Conservation (phyloP, 2,113 vertebrate genomes). For the Caranx ignobilis region DNA sequence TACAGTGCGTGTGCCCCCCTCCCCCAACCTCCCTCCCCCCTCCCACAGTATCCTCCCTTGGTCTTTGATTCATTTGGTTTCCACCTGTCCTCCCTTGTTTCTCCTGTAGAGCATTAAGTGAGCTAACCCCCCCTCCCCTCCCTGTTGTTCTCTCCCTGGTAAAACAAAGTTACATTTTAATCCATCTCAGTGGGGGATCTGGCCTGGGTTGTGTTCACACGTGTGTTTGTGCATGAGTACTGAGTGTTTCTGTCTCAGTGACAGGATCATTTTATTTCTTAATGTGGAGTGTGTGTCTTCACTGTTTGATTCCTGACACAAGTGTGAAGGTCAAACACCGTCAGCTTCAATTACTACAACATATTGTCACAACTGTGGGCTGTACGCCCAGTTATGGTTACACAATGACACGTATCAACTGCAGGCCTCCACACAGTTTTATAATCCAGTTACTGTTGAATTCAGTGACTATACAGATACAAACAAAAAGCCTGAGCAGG, state of each 20-base stretch:
- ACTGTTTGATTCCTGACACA: slow-evolving; percentile 17
- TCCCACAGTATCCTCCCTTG: slow-evolving; percentile 28
- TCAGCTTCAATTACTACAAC: not conserved
- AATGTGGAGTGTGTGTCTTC: slow-evolving; percentile 8
- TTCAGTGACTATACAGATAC: slow-evolving; percentile 4
- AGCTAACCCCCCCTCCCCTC: slow-evolving; percentile 13
- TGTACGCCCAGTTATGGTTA: not conserved
- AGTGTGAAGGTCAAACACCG: slow-evolving; percentile 21
- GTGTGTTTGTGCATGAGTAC: slow-evolving; percentile 31
- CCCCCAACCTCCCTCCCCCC: not conserved
- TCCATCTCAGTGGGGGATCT: slow-evolving; percentile 64
- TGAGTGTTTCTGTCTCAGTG: slow-evolving; percentile 10
- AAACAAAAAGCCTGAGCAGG: slow-evolving; percentile 38
- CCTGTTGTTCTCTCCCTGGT: slow-evolving; percentile 36
- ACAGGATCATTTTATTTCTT: slow-evolving; percentile 5
- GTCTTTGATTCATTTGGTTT: slow-evolving; percentile 56
- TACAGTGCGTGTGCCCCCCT: not conserved
- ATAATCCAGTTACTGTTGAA: not conserved
- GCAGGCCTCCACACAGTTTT: slow-evolving; percentile 22
- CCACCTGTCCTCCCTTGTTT: slow-evolving; percentile 64
- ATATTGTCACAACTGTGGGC: slow-evolving; percentile 5
- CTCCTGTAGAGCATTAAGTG: slow-evolving; percentile 42
- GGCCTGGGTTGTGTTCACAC: slow-evolving; percentile 52
- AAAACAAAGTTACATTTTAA: slow-evolving; percentile 69
- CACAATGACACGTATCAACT: slow-evolving; percentile 13